Base-by-base conservation (phyloP, 2,888 invertebrate species). In the Tenthredo mesomela region DNA sequence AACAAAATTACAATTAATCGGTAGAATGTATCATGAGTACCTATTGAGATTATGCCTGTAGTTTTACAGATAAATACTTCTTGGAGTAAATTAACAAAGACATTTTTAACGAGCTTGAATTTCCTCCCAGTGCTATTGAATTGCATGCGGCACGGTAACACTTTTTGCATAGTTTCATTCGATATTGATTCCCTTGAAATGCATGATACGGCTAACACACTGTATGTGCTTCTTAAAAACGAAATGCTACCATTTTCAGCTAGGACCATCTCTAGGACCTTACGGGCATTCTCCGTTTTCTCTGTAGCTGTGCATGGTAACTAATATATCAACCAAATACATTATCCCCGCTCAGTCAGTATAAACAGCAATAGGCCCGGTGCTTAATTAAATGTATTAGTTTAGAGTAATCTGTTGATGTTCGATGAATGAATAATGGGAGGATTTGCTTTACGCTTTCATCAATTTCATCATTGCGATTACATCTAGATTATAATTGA, bases 221-320 rank as follows among this genome's bases (percentile, higher is more conserved):
- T 67, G 33, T 61, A 47, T 75, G 61, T 65, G 54, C 40, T 77
- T 84, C 43, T 70, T 82, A 73, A 61, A 86, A 85, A 86, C 40
- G 77, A 77, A 77, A 33, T 77, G 50, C 77, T 77, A 33, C 77
- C n/a, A 54, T 77, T 77, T 77, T 77, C 77, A 77, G 77, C 50
- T 77, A 77, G 77, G 50, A 77, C 54, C 54, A 77, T 77, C 77
- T 29, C 77, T 77, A 54, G 77, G 77, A 77, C 77, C 50, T 33
- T 33, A 77, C 50, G 33, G 54, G 50, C 37, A 77, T 77, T 77
- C 77, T 77, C 77, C 77, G 21, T 77, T 77, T 77, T 77, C 77
- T 77, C 77, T 77, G 77, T 77, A 77, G 77, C 77, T 77, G 77
- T 77, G 77, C 77, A 77, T 77, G 77, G 77, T 77, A 77, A 77